Evolutionary conservation across 1,140 invertebrate genomes (phyloP).

Genomic region (Leptoteleia sp.): DNA sequence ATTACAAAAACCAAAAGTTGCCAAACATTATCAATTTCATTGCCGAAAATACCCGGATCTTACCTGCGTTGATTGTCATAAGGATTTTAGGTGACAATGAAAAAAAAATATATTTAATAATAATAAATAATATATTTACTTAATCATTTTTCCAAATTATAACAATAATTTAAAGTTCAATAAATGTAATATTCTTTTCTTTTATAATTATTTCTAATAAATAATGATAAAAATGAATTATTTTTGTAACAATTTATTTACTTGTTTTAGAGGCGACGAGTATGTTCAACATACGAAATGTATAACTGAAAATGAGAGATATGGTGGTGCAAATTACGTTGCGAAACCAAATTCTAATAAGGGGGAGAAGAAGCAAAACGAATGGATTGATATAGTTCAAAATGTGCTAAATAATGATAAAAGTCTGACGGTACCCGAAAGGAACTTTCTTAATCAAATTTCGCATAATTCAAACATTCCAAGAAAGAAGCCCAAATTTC

Average conservation of each 20-base stretch:
- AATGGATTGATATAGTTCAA: constrained; percentile 92
- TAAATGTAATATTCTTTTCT: too few species aligned
- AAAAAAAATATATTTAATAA: background rate
- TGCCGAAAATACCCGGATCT: constrained; percentile 85
- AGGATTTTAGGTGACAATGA: constrained; percentile 90
- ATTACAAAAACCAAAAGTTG: constrained; percentile 94
- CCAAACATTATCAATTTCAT: constrained; percentile 91
- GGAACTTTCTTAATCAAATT: constrained; percentile 86
- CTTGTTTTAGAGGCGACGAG: constrained; percentile 87
- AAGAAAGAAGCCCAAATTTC: constrained; percentile 94
- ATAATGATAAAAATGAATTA: too few species aligned
- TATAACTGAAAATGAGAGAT: constrained; percentile 94
- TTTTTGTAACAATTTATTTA: too few species aligned
- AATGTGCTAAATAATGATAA: constrained; percentile 85
- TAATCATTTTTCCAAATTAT: too few species aligned
- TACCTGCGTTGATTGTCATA: constrained; percentile 94
- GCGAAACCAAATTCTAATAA: constrained; percentile 89
- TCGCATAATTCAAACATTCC: constrained; percentile 92
- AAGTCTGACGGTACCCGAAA: constrained; percentile 82
- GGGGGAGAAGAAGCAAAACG: constrained; percentile 93
- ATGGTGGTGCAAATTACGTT: constrained; percentile 91
- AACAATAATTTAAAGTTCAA: too few species aligned
- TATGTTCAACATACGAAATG: constrained; percentile 94
- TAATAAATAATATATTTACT: background rate
- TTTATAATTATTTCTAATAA: too few species aligned